Conservation (phyloP, 2,797 vertebrate genomes). For the Distichodus sexfasciatus region DNA sequence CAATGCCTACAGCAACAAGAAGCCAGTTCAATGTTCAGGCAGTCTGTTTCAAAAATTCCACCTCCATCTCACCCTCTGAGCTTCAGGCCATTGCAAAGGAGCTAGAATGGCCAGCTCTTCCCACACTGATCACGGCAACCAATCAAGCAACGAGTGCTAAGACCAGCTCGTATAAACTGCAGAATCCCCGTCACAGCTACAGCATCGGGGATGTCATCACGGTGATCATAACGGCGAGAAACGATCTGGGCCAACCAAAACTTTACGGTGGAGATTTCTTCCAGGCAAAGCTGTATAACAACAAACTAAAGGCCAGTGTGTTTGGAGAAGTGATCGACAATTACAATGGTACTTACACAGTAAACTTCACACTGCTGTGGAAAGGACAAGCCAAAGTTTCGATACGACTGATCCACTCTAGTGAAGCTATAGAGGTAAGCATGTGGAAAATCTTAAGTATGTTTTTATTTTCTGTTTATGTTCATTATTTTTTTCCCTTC, state of each 20-base stretch:
- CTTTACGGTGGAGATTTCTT: slow-evolving; percentile 79
- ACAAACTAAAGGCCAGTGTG: slow-evolving; percentile 53
- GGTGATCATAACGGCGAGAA: slow-evolving; percentile 23
- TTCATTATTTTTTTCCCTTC: background rate
- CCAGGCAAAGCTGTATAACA: slow-evolving; percentile 71
- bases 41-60: too few species aligned
- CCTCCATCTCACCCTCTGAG: background rate
- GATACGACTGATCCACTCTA: slow-evolving; percentile 76
- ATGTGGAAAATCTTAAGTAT: too few species aligned
- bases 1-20: too few species aligned
- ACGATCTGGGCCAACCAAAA: slow-evolving; percentile 73
- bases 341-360: slow-evolving; percentile 75
- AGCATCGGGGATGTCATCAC: slow-evolving; percentile 11
- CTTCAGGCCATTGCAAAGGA: background rate
- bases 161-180: background rate
- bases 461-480: too few species aligned
- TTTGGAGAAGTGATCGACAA: slow-evolving; percentile 73
- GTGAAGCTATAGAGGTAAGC: slow-evolving; percentile 67
- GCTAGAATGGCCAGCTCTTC: background rate
- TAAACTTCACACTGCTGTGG: slow-evolving; percentile 78
- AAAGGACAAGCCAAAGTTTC: slow-evolving; percentile 73
- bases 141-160: background rate
- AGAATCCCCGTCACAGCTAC: slow-evolving; percentile 12
- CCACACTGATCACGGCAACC: background rate
- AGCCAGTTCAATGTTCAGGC: too few species aligned